Evolutionary conservation across 2,113 vertebrate genomes (phyloP).

Genomic region (Ammodytes dubius): DNA sequence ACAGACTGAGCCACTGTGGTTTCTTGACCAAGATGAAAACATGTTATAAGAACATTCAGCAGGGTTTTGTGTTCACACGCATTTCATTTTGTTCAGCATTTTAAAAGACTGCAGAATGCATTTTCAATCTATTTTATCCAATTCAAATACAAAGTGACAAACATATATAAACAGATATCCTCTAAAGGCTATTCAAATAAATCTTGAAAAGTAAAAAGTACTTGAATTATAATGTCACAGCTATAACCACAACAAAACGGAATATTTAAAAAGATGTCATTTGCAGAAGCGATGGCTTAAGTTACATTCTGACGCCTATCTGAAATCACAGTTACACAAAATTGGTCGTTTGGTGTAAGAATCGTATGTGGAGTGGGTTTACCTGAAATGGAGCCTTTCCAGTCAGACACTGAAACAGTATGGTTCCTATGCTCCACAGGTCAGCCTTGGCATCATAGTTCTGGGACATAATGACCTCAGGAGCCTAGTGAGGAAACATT

Average conservation of each 20-base stretch:
- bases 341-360: neutral
- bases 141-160: neutral
- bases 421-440: constrained; percentile 98
- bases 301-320: neutral
- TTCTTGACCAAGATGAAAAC: neutral
- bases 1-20: neutral
- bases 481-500: constrained; percentile 85
- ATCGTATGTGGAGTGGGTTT: constrained; percentile 7
- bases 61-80: neutral
- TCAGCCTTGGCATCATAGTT: constrained; percentile 98
- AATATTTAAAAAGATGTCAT: neutral
- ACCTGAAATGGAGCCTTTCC: constrained; percentile 99
- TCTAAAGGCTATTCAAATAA: neutral
- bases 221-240: neutral
- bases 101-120: neutral
- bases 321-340: neutral
- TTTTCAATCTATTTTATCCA: neutral
- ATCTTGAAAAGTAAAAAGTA: neutral
- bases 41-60: neutral
- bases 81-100: neutral
- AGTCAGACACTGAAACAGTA: constrained; percentile 97
- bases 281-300: neutral
- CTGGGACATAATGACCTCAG: constrained; percentile 99
- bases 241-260: neutral
- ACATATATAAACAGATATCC: neutral